Evolutionary conservation across 2,797 vertebrate species (phyloP), one percentile per base, ranked within the genome.

Genomic region (Silurus lanzhouensis): DNA sequence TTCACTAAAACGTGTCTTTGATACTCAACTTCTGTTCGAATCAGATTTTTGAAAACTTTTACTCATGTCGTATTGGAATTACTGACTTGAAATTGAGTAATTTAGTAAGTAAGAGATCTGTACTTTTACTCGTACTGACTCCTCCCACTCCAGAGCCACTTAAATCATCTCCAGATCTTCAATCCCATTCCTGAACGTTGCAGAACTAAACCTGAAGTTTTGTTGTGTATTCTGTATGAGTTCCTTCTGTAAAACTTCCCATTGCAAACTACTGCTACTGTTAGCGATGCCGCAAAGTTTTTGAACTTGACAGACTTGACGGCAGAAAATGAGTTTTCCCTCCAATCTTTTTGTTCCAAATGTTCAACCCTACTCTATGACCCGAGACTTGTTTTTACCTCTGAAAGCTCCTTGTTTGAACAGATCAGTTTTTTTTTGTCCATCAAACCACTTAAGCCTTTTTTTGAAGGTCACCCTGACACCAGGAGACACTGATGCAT

Each of bases 391-490:
- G 8, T 3, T 25, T 52, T 64, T 25, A 55, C 48, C 19, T 27
- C 75, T 61, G 27, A 61, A 78, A 44, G 9, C 17, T 8, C 22
- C 13, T 9, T 78, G 57, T 79, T 63, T 63, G 10, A 44, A 13
- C 38, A 38, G 38, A 38, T 38, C 25, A 19, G 46, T 13, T 46
- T 46, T n/a, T 79, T 46, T 46, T 46, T n/a, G 12, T 9, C 7
- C 60, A n/a, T 63, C 6, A 46, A 79, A 79, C 58, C 77, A 58
- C 9, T 58, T 57, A 27, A 63, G 38, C 22, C 31, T 38, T 7
- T 80, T 80, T 80, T 46, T 80, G 22, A 78, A 10, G 38, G 20
- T 80, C 44, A 64, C 38, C 9, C 44, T 64, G 77, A 80, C 27
- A 25, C 60, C 17, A 46, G 13, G 44, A 61, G 12, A 79, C 31